Conservation (phyloP, 2,888 invertebrate genomes). For the Tachina lurida region DNA sequence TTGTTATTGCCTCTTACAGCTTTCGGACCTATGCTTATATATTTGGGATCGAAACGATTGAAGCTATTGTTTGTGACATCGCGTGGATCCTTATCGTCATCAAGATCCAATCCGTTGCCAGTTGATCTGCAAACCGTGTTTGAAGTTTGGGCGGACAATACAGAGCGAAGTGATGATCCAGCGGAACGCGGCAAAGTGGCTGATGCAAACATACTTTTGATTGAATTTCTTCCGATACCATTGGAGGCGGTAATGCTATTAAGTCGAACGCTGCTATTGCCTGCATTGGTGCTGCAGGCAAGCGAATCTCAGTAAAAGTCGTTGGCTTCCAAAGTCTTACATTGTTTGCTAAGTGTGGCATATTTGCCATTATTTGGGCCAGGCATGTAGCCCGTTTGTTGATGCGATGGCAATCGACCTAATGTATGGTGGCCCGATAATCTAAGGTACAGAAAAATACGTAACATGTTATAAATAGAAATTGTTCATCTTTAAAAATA, state of each 20-base stretch:
- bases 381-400: conserved; percentile 82
- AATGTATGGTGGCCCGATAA: conserved; percentile 85
- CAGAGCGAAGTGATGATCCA: conserved; percentile 81
- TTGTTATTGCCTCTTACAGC: conserved; percentile 81
- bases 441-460: conserved; percentile 41
- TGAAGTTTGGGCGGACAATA: conserved; percentile 79
- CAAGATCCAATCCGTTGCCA: conserved; percentile 78
- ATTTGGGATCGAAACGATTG: conserved; percentile 83
- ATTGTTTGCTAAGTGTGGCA: conserved; percentile 97
- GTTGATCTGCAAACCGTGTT: conserved; percentile 81
- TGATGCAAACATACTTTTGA: conserved; percentile 81
- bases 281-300: conserved; percentile 85
- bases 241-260: conserved; percentile 75
- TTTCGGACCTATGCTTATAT: conserved; percentile 83
- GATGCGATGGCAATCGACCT: conserved; percentile 85
- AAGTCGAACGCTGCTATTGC: conserved; percentile 81
- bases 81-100: conserved; percentile 82
- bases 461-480: conserved; percentile 42
- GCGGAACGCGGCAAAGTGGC: conserved; percentile 82
- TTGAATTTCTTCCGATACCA: conserved; percentile 74
- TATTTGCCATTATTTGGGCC: conserved; percentile 93
- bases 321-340: conserved; percentile 95
- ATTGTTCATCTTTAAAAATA: neutral
- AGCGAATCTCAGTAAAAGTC: conserved; percentile 95
- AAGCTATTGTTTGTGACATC: conserved; percentile 83